Evolutionary conservation across 2,113 vertebrate species (phyloP).

Genomic region (Zootoca vivipara): DNA sequence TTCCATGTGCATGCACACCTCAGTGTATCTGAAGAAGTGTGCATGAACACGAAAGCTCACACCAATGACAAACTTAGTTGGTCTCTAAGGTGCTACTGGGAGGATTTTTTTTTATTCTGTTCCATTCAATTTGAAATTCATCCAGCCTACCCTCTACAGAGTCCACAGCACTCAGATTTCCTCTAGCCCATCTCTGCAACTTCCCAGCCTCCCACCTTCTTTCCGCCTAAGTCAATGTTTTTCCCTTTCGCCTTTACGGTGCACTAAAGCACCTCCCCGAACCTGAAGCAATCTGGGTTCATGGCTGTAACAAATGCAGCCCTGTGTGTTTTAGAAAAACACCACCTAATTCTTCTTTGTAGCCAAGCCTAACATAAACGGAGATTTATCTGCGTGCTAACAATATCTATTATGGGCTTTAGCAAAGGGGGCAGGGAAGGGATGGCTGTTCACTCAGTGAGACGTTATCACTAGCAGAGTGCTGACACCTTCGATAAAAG

Average conservation of each 20-base stretch:
- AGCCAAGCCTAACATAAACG: slow-evolving; percentile 51
- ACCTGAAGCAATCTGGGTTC: slow-evolving; percentile 37
- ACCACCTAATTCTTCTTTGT: slow-evolving; percentile 48
- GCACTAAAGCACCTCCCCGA: neutral
- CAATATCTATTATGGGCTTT: slow-evolving; percentile 58
- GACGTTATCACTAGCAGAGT: slow-evolving; percentile 56
- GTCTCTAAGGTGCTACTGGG: too few relatives aligned
- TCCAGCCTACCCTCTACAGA: too few relatives aligned
- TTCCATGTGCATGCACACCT: too few relatives aligned
- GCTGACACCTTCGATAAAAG: slow-evolving; percentile 58
- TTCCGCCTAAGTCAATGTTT: neutral
- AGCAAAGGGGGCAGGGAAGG: slow-evolving; percentile 34
- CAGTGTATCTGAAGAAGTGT: too few relatives aligned
- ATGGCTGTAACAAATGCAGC: slow-evolving; percentile 36
- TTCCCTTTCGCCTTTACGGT: neutral
- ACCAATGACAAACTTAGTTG: too few relatives aligned
- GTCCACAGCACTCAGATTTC: neutral
- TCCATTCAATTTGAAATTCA: neutral
- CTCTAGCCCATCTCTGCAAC: neutral
- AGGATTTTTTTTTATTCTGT: too few relatives aligned
- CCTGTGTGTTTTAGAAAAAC: slow-evolving; percentile 50
- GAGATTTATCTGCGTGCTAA: slow-evolving; percentile 66
- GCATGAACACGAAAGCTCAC: too few relatives aligned
- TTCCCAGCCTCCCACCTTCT: neutral
- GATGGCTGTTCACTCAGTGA: slow-evolving; percentile 39